phyloP scores from a whole-genome alignment of 2,888 invertebrate genomes.

The Cantharis rufa region DNA sequence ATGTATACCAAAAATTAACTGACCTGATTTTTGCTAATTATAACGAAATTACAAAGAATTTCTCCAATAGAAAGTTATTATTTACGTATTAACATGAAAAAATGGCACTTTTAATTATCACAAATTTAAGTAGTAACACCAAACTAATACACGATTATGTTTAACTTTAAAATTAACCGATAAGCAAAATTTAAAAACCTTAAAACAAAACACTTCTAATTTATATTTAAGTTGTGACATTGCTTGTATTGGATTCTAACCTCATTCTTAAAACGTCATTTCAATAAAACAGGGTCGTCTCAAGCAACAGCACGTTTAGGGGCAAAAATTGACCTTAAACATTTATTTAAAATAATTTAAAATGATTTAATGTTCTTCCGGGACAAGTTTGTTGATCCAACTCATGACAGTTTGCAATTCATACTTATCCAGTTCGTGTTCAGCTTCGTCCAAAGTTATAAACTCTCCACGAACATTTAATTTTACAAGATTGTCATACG shows the following conservation, averaged over 20 bases:
- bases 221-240: neutral
- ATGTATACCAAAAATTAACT: neutral
- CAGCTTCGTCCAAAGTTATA: conserved; percentile 60
- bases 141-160: neutral
- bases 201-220: neutral
- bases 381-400: conserved; percentile 58
- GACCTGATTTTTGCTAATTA: neutral
- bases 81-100: neutral
- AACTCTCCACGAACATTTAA: conserved; percentile 69
- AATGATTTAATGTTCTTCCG: neutral
- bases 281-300: neutral
- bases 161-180: neutral
- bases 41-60: neutral
- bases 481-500: conserved; percentile 61
- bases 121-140: neutral
- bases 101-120: neutral
- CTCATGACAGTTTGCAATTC: conserved; percentile 65
- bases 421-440: conserved; percentile 68
- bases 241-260: neutral
- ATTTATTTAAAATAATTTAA: neutral
- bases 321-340: neutral
- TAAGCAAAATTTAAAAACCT: neutral
- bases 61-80: neutral
- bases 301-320: neutral
- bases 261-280: neutral